Percentiles rank a stretch among this genome's conserved stretches.
phyloP scores from a whole-genome alignment of 2,888 invertebrate genomes.

The Onchidella celtica region DNA sequence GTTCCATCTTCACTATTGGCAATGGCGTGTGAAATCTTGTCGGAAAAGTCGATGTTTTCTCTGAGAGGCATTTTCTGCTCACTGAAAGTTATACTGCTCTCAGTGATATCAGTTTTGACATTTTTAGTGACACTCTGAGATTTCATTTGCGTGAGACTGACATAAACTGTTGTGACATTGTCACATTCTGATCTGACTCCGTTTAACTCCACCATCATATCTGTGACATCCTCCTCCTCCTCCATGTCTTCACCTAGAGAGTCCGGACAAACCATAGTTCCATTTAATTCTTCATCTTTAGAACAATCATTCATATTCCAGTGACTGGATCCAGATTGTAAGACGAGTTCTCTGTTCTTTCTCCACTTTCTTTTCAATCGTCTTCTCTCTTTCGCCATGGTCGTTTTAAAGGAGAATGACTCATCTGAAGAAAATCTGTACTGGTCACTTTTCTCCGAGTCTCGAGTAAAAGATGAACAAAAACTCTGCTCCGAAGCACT shows the following conservation, averaged over 20 bases:
- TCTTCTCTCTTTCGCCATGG: slow-evolving; percentile 48
- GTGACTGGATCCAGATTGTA: neutral
- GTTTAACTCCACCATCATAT: slow-evolving; percentile 46
- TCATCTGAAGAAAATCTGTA: slow-evolving; percentile 46
- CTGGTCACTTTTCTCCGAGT: slow-evolving; percentile 47
- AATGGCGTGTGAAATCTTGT: neutral
- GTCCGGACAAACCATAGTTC: neutral
- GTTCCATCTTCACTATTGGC: neutral
- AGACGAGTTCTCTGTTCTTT: neutral
- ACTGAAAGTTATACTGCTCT: neutral
- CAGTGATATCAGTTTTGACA: neutral
- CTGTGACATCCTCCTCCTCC: neutral
- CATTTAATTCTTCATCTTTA: neutral
- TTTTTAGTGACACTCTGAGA: neutral
- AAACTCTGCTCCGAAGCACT: slow-evolving; percentile 40
- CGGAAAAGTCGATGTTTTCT: neutral
- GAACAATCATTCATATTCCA: neutral
- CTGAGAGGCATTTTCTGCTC: neutral
- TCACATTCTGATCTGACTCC: slow-evolving; percentile 32
- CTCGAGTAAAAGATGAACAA: slow-evolving; percentile 45
- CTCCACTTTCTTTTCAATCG: slow-evolving; percentile 30
- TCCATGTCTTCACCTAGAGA: neutral
- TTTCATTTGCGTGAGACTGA: slow-evolving; percentile 27
- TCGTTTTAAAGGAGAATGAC: slow-evolving; percentile 39
- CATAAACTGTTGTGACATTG: slow-evolving; percentile 37